Percentiles rank a stretch among this genome's conserved stretches.
Evolutionary conservation across 2,113 vertebrate genomes (phyloP).

Genomic region (Tragelaphus strepsiceros): DNA sequence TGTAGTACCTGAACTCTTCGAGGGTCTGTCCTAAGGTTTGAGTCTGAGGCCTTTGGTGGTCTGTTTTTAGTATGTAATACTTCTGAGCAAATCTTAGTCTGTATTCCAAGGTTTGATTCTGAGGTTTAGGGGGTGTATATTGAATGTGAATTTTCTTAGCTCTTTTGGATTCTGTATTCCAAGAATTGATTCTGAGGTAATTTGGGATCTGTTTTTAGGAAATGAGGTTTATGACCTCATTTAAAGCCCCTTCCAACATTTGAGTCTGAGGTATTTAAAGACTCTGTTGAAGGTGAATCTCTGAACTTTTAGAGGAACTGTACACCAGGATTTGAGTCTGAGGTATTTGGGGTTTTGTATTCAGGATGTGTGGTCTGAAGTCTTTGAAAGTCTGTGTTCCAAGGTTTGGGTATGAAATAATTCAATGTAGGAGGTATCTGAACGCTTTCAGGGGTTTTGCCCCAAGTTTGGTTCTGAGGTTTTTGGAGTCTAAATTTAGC

Average conservation of each 20-base stretch:
- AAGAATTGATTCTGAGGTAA: background rate
- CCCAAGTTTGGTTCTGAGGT: background rate
- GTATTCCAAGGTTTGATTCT: background rate
- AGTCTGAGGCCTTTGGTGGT: background rate
- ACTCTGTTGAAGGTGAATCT: background rate
- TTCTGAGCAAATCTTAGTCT: background rate
- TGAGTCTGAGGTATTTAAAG: background rate
- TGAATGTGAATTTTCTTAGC: background rate
- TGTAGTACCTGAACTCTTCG: background rate
- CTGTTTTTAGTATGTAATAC: background rate
- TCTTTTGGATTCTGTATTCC: background rate
- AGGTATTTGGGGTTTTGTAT: background rate
- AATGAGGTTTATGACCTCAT: background rate
- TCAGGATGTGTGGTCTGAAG: background rate
- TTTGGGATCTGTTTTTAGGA: background rate
- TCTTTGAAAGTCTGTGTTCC: background rate
- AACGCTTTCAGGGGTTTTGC: background rate
- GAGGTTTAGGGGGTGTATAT: background rate
- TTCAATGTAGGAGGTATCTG: background rate
- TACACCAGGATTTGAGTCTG: background rate
- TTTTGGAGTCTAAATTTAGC: background rate
- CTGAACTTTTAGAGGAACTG: background rate
- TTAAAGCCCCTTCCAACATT: background rate
- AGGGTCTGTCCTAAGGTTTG: background rate
- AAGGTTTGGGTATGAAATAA: background rate